Percentiles rank a stretch among this genome's conserved stretches.
phyloP scores from a whole-genome alignment of 2,797 vertebrate genomes.

The Gambusia yucatana region DNA sequence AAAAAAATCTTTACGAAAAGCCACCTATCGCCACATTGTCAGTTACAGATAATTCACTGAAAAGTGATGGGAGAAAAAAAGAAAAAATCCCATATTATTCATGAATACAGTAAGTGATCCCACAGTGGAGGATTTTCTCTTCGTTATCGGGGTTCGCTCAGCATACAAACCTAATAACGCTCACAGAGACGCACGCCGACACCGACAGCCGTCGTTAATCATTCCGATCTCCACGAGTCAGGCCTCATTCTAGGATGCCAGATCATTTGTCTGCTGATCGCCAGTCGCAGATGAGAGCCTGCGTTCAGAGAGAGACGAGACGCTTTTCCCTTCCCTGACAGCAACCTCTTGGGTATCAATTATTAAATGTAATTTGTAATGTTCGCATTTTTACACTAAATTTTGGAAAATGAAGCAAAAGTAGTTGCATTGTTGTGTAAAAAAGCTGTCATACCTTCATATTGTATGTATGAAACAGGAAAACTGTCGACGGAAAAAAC shows the following conservation, averaged over 20 bases:
- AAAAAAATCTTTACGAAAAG: not conserved
- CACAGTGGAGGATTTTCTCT: not conserved
- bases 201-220: constrained; percentile 24
- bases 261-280: constrained; percentile 41
- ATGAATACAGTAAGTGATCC: not conserved
- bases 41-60: not conserved
- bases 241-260: not conserved
- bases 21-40: not conserved
- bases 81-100: not conserved
- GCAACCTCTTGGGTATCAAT: not conserved
- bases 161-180: constrained; percentile 1
- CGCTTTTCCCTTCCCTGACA: not conserved
- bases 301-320: constrained; percentile 24
- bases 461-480: not conserved
- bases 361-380: not conserved
- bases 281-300: constrained; percentile 11
- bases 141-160: not conserved
- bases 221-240: constrained; percentile 26
- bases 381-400: not conserved
- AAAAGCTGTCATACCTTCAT: not conserved
- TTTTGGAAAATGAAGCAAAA: not conserved
- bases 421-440: not conserved
- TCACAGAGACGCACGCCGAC: constrained; percentile 1
- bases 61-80: not conserved
- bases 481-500: not conserved